Conservation (phyloP, 2,797 vertebrate species). For the Natrix natrix region DNA sequence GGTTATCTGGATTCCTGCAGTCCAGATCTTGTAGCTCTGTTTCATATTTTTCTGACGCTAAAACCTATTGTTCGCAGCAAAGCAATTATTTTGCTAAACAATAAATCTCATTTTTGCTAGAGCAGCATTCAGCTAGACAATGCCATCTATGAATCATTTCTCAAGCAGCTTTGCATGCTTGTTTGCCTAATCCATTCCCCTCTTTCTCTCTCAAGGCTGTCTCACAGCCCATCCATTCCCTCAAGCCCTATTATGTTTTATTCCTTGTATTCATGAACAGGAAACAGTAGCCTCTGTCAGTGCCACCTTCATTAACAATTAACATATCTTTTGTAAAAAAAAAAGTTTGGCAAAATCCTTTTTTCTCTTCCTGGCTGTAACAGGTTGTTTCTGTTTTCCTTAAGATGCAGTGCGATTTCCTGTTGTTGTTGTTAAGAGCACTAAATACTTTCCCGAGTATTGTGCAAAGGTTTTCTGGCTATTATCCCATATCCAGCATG, state of each 20-base stretch:
- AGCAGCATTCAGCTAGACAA: conserved; percentile 21
- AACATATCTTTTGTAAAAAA: conserved; percentile 20
- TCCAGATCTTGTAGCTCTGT: not conserved
- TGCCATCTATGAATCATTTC: conserved; percentile 50
- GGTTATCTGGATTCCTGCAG: not conserved
- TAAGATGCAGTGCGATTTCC: conserved; percentile 63
- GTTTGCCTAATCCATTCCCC: conserved; percentile 33
- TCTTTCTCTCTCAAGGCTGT: conserved; percentile 55
- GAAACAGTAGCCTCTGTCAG: conserved; percentile 63
- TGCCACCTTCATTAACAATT: conserved; percentile 58
- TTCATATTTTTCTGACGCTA: not conserved
- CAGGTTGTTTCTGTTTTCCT: conserved; percentile 66
- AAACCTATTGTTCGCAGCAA: conserved; percentile 44
- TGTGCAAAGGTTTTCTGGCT: conserved; percentile 60
- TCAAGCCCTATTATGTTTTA: conserved; percentile 65
- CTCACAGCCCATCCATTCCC: conserved; percentile 63
- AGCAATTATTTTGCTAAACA: conserved; percentile 25
- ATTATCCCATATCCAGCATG: conserved; percentile 58
- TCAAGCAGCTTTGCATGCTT: conserved; percentile 54
- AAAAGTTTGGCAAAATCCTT: conserved; percentile 48
- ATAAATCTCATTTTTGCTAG: conserved; percentile 52
- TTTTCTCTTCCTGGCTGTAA: conserved; percentile 51
- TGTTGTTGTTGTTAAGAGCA: conserved; percentile 61
- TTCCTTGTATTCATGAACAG: conserved; percentile 72
- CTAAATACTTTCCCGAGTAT: conserved; percentile 61